Base-by-base conservation (phyloP, 2,888 invertebrate genomes). In the Netelia virgata region DNA sequence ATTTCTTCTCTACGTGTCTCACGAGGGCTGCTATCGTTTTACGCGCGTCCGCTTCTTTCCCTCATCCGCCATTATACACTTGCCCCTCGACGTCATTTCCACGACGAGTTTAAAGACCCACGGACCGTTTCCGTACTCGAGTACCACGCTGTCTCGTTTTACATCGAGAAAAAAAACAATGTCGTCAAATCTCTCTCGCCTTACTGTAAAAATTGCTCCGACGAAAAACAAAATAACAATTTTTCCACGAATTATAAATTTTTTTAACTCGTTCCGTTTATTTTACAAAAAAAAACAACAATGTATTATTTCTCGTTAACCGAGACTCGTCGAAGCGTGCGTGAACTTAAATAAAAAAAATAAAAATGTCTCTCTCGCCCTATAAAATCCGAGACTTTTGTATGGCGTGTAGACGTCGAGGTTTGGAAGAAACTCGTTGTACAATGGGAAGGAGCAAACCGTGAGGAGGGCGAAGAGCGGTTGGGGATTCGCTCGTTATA, bases 401-500 rank as follows among this genome's bases (percentile, higher is more conserved):
- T 20, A 47, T 6, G n/a, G 61, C 66, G n/a, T 20, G 20, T 53
- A 43, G 53, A 53, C 66, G 76, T 41, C 36, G 57, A 18, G 50
- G 57, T 72, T 83, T 61, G 69, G 73, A 59, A 73, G 66, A 77
- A 81, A 76, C 69, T 63, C 47, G 74, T 64, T 75, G 78, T 28
- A 86, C 82, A 84, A 82, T 79, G 59, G 28, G 82, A 43, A 68
- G 69, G 81, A 76, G 23, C 28, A 64, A 76, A 66, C 36, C 41
- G 55, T 59, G 1, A 20, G 50, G 28, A 61, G n/a, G 50, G 11
- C 68, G 5, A 28, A 10, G 66, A 57, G 18, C 66, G 16, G 18
- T 41, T 47, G 16, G 47, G 47, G n/a, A 20, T 74, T 43, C 47
- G 36, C 59, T 43, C 14, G 1, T 14, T 47, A n/a, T 43, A 68